A percentile compares a stretch with the other conserved stretches of the same genome.
phyloP scores from a whole-genome alignment of 2,888 invertebrate genomes.

The Drosophila mercatorum region DNA sequence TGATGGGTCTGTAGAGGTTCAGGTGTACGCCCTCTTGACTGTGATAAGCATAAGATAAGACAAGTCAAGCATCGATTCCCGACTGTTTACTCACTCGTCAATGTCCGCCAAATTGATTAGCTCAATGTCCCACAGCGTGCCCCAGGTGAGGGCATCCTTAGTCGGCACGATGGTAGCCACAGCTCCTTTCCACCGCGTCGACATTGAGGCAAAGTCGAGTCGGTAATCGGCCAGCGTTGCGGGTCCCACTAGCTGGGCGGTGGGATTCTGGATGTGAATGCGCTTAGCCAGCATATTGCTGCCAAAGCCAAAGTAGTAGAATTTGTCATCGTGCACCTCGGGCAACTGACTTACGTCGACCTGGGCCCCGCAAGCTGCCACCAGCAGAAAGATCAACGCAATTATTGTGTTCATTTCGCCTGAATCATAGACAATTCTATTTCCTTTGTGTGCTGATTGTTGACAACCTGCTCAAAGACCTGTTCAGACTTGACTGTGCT shows the following conservation, averaged over 20 bases:
- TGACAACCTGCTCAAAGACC: slow-evolving; percentile 26
- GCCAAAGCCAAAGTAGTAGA: slow-evolving; percentile 95
- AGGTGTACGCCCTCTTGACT: slow-evolving; percentile 79
- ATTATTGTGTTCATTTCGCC: slow-evolving; percentile 15
- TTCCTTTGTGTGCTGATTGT: not conserved
- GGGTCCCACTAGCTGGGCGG: slow-evolving; percentile 88
- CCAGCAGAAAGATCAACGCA: not conserved
- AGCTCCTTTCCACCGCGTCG: slow-evolving; percentile 91
- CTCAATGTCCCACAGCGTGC: slow-evolving; percentile 91
- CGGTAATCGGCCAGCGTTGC: slow-evolving; percentile 88
- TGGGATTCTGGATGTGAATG: slow-evolving; percentile 92
- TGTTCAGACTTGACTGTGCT: slow-evolving; percentile 1
- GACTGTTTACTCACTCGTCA: slow-evolving; percentile 87
- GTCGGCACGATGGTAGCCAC: slow-evolving; percentile 91
- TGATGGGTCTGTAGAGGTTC: slow-evolving; percentile 88
- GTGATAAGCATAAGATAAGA: too few relatives aligned
- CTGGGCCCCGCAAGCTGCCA: not conserved
- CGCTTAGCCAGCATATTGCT: slow-evolving; percentile 93
- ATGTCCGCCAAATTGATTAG: slow-evolving; percentile 87
- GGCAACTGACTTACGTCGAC: slow-evolving; percentile 8
- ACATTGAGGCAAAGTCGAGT: slow-evolving; percentile 88
- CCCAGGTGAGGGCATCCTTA: slow-evolving; percentile 86
- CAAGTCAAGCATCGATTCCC: too few relatives aligned
- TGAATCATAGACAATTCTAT: not conserved
- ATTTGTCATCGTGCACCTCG: slow-evolving; percentile 80